Evolutionary conservation across 1,140 invertebrate species (phyloP).

Genomic region (Sminthurides bifidus): DNA sequence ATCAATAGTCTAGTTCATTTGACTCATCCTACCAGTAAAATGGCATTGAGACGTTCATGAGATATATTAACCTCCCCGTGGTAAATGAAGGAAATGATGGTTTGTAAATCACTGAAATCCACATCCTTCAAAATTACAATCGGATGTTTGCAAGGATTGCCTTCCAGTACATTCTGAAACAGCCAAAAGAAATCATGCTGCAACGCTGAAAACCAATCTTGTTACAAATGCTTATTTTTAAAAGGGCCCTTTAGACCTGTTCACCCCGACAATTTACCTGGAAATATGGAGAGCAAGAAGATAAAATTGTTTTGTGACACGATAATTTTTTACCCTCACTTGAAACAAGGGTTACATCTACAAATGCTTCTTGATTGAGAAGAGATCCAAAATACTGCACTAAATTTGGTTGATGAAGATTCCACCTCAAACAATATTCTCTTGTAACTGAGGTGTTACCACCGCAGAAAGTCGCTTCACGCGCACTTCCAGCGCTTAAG

Average conservation of each 20-base stretch:
- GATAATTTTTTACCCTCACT: conserved; percentile 70
- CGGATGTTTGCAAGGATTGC: conserved; percentile 77
- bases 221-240: background rate
- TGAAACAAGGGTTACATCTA: conserved; percentile 70
- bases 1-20: too few species aligned
- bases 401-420: conserved; percentile 79
- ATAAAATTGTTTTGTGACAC: conserved; percentile 73
- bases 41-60: conserved; percentile 69
- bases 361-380: conserved; percentile 64
- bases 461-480: too few species aligned
- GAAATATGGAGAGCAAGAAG: conserved; percentile 76
- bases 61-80: conserved; percentile 82
- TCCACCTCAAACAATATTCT: conserved; percentile 73
- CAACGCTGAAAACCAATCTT: background rate
- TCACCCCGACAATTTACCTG: conserved; percentile 45
- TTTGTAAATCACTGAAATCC: conserved; percentile 68
- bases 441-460: too few species aligned
- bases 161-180: conserved; percentile 57
- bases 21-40: conserved; percentile 52
- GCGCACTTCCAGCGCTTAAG: background rate
- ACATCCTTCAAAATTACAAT: conserved; percentile 83
- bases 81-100: conserved; percentile 85
- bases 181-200: conserved; percentile 1
- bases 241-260: background rate
- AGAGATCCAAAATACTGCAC: conserved; percentile 70